These are phyloP conservation scores for Falco biarmicus DNA, from an alignment of 2,797 vertebrate genomes.

Conservation along the genomic window DNA sequence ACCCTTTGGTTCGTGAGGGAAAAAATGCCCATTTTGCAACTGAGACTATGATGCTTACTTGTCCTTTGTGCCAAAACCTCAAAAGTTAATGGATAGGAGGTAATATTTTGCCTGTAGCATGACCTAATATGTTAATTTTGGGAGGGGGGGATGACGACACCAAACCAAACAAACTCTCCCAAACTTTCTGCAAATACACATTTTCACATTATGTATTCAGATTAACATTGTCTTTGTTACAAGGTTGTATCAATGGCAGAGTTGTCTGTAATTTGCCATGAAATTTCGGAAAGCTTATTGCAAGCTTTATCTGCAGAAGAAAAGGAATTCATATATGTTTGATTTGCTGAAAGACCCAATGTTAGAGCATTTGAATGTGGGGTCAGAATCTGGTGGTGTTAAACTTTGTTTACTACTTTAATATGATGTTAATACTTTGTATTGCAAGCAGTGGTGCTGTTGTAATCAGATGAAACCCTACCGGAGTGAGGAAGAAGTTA, in stretches of 20 bases:
- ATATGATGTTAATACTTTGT: neutral
- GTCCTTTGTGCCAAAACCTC: neutral
- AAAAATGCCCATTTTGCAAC: neutral
- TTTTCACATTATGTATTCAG: neutral
- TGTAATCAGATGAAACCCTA: conserved; percentile 40
- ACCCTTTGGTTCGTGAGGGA: neutral
- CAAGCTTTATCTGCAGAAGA: neutral
- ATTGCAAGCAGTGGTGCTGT: neutral
- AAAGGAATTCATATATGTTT: neutral
- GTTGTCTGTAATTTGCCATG: neutral
- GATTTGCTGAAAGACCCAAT: neutral
- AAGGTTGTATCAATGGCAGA: neutral
- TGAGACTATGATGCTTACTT: neutral
- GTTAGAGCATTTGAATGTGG: neutral
- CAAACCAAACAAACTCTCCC: accelerated
- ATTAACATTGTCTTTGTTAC: neutral
- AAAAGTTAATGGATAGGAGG: neutral
- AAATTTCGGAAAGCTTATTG: neutral
- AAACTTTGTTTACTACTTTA: neutral
- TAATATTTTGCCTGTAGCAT: neutral
- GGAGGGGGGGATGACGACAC: neutral
- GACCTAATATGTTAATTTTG: neutral
- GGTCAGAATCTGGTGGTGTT: neutral
- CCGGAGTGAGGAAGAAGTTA: conserved; percentile 54
- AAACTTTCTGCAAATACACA: neutral